Conservation (phyloP, 2,113 vertebrate genomes). For the Solea solea region DNA sequence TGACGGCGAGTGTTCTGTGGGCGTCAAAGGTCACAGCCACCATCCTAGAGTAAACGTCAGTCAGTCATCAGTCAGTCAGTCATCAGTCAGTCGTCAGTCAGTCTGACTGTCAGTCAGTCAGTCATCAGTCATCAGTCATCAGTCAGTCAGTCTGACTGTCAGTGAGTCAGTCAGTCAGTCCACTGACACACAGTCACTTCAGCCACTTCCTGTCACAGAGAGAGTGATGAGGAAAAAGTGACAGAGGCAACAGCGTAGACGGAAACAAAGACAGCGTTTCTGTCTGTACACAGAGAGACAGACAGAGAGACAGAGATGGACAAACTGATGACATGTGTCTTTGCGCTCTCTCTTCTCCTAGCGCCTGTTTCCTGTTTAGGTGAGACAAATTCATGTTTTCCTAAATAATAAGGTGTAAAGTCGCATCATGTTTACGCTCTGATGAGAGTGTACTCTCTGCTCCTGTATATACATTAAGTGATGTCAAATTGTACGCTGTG, state of each 20-base stretch:
- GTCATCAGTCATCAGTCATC: too few species aligned
- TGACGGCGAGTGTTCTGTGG: slow-evolving; percentile 13
- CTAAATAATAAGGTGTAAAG: too few species aligned
- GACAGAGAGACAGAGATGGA: slow-evolving; percentile 28
- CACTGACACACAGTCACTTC: slow-evolving; percentile 44
- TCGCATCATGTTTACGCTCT: too few species aligned
- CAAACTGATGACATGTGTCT: slow-evolving; percentile 20
- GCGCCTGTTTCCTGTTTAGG: slow-evolving; percentile 39
- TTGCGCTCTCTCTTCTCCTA: slow-evolving; percentile 36
- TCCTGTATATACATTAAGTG: too few species aligned
- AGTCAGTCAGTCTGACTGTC: slow-evolving; percentile 20
- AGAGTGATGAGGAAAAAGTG: neutral
- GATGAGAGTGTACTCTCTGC: too few species aligned
- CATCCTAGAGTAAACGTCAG: too few species aligned
- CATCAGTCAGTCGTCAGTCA: too few species aligned
- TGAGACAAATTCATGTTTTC: slow-evolving; percentile 19
- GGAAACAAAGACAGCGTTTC: neutral
- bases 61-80: too few species aligned
- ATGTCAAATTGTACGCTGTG: too few species aligned
- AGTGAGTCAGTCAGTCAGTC: slow-evolving; percentile 17
- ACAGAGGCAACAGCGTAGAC: neutral
- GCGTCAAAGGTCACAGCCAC: slow-evolving; percentile 7
- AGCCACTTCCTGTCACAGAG: slow-evolving; percentile 63
- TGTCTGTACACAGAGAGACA: neutral
- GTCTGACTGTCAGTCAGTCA: too few species aligned